Conservation (phyloP, 2,113 vertebrate species). For the Erythrocebus patas region DNA sequence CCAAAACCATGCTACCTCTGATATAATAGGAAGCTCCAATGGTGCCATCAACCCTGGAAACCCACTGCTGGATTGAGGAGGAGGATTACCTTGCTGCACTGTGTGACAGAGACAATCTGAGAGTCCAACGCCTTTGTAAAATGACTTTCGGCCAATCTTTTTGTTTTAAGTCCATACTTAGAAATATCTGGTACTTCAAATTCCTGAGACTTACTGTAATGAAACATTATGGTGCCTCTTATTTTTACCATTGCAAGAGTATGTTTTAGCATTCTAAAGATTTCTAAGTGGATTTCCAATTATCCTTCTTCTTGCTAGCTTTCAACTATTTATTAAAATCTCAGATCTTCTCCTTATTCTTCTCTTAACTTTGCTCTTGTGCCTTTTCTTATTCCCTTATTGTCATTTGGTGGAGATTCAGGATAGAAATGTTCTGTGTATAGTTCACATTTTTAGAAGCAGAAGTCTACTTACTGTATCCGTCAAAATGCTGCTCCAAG, state of each 20-base stretch:
- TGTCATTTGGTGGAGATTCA: not conserved
- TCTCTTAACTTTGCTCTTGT: not conserved
- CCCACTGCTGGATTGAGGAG: not conserved
- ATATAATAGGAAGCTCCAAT: not conserved
- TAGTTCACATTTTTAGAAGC: not conserved
- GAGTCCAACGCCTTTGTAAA: not conserved
- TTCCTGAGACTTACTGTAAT: not conserved
- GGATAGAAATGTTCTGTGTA: not conserved
- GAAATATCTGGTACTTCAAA: not conserved
- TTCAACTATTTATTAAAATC: not conserved
- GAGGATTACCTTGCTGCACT: not conserved
- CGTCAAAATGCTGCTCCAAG: not conserved
- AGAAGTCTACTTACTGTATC: not conserved
- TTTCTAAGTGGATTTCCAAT: not conserved
- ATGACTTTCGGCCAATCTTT: not conserved
- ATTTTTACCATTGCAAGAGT: not conserved
- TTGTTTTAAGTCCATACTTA: not conserved
- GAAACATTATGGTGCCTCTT: not conserved
- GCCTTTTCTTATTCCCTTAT: not conserved
- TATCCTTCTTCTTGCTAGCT: not conserved
- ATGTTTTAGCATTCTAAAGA: not conserved
- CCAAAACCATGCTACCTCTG: not conserved
- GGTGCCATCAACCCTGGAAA: not conserved
- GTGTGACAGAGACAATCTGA: not conserved
- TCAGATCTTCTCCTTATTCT: not conserved